These are phyloP conservation scores for Physocephala rufipes DNA, from an alignment of 2,888 invertebrate genomes.

Conservation along the genomic window DNA sequence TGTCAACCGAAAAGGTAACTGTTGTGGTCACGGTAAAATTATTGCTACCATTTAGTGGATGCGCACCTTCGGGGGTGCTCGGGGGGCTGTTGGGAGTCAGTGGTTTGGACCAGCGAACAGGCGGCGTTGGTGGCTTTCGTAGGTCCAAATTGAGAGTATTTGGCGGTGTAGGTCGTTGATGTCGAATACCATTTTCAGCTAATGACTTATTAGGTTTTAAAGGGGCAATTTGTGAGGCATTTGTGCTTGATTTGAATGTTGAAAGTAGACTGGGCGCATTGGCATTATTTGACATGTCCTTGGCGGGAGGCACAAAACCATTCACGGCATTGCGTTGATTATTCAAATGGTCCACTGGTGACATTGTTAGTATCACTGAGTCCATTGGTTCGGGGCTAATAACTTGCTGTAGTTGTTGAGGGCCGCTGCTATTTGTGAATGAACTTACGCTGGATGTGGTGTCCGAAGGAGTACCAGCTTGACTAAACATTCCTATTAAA, in stretches of 20 bases:
- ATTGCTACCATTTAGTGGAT: constrained; percentile 68
- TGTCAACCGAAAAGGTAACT: constrained; percentile 79
- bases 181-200: constrained; percentile 67
- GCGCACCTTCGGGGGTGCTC: constrained; percentile 47
- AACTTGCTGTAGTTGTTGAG: constrained; percentile 58
- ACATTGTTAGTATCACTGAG: constrained; percentile 80
- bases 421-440: constrained; percentile 71
- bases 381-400: constrained; percentile 71
- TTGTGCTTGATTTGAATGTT: constrained; percentile 73
- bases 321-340: constrained; percentile 49
- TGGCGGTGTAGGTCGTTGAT: constrained; percentile 82
- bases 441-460: constrained; percentile 80
- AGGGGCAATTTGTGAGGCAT: constrained; percentile 40
- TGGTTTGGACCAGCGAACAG: constrained; percentile 86
- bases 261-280: constrained; percentile 66
- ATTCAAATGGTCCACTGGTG: constrained; percentile 69
- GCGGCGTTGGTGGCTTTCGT: constrained; percentile 81
- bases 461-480: constrained; percentile 70
- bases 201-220: constrained; percentile 52
- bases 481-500: constrained; percentile 58
- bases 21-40: constrained; percentile 87
- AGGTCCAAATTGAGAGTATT: constrained; percentile 78
- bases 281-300: constrained; percentile 42
- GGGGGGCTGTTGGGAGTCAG: constrained; percentile 68
- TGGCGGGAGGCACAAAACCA: constrained; percentile 44